Percentiles rank a stretch among this genome's conserved stretches.
Evolutionary conservation across 2,113 vertebrate species (phyloP).

Genomic region (Carassius carassius): DNA sequence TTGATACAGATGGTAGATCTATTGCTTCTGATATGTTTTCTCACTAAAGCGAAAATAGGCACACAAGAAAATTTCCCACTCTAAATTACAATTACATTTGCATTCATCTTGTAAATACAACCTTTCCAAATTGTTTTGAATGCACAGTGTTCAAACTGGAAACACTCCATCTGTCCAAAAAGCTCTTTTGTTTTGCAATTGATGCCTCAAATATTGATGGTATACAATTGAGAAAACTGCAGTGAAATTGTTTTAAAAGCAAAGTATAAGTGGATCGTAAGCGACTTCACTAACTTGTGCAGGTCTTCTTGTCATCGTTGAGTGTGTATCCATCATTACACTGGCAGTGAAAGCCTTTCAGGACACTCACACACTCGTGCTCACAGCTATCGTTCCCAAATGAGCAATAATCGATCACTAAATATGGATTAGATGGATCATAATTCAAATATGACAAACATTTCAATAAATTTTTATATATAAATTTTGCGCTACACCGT

Average conservation of each 20-base stretch:
- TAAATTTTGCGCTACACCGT: not conserved
- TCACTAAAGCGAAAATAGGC: no score
- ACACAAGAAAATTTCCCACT: not conserved
- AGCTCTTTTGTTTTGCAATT: not conserved
- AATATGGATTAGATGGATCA: slow-evolving; percentile 6
- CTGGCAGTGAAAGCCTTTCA: no score
- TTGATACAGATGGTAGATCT: not conserved
- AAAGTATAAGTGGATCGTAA: not conserved
- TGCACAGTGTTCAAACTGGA: not conserved
- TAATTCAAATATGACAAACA: not conserved
- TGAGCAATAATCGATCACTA: slow-evolving; percentile 52
- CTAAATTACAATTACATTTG: not conserved
- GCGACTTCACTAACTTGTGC: slow-evolving; percentile 74
- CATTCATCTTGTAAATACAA: not conserved
- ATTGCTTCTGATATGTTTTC: not conserved
- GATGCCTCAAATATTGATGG: not conserved
- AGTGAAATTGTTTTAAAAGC: not conserved
- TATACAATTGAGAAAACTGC: not conserved
- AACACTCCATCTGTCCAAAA: not conserved
- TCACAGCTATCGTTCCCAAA: no score
- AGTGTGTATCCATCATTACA: no score
- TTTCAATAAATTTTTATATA: no score
- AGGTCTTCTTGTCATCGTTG: slow-evolving; percentile 62
- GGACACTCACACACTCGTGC: no score
- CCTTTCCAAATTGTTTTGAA: not conserved